Percentiles rank a stretch among this genome's conserved stretches.
These are phyloP conservation scores for Orientallactaga sibirica DNA, from an alignment of 2,797 vertebrate species.

Conservation along the genomic window DNA sequence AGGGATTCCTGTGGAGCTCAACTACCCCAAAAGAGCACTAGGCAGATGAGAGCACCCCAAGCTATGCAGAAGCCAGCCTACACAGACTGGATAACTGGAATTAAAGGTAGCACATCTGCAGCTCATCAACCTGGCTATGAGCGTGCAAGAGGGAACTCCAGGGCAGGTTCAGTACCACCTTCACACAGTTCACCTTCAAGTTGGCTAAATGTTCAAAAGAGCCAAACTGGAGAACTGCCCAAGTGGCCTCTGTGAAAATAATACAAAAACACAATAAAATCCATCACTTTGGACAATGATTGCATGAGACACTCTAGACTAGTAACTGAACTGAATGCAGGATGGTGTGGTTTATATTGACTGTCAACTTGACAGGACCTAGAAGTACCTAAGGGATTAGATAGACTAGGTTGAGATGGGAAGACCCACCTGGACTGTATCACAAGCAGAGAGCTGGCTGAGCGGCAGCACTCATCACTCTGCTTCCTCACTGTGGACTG, in stretches of 20 bases:
- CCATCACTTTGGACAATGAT: background rate
- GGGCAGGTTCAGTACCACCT: background rate
- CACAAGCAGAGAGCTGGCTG: too few species aligned
- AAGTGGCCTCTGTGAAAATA: fast-evolving
- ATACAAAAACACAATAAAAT: background rate
- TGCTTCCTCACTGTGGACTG: too few species aligned
- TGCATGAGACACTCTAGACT: background rate
- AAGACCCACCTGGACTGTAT: too few species aligned
- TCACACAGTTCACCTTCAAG: fast-evolving
- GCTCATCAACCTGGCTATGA: fast-evolving
- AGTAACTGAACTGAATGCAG: background rate
- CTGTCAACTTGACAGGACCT: too few species aligned
- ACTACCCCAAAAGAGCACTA: fast-evolving
- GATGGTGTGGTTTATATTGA: too few species aligned
- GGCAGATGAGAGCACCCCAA: fast-evolving
- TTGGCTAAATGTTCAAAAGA: background rate
- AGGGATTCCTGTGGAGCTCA: background rate
- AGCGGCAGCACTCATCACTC: too few species aligned
- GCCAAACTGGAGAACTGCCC: background rate
- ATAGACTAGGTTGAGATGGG: too few species aligned
- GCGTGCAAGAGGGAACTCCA: background rate
- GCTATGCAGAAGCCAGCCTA: fast-evolving
- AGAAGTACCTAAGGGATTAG: too few species aligned
- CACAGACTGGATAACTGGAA: background rate
- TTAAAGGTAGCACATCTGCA: fast-evolving